Evolutionary conservation across 2,113 vertebrate genomes (phyloP), one percentile per base, ranked within the genome.

Genomic region (Lepus americanus): DNA sequence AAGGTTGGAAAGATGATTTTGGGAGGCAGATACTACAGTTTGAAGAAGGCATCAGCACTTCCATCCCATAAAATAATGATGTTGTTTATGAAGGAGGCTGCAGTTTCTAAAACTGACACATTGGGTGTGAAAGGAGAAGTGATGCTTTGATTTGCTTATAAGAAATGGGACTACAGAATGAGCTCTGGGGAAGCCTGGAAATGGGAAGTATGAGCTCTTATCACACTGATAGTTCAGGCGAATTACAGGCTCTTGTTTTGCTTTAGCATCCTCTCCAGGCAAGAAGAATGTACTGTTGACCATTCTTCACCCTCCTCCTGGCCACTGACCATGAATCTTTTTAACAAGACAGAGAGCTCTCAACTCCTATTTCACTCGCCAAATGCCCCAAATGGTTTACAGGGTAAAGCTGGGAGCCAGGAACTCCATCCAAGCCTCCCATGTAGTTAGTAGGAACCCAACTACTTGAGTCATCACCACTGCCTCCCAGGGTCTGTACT

Each of bases 81-180:
- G 8, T 59, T 84, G 76, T 92, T 97, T 95, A 91, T 89, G 92
- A 89, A 96, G 73, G 64, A 89, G 67, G 93, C 29, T 5, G 0
- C 23, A 31, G 27, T 11, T 97, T 98, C 84, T 96, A 83, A 94
- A 95, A 88, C 93, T 76, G 73, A 51, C 36, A 23, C 17, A 16
- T 44, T 27, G 3, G n/a, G 0, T 74, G 14, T 49, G 36, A 90
- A 92, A 92, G 64, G 11, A 36, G 77, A 73, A 84, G 29, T n/a
- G 25, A 9, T 86, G 25, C 33, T 22, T 84, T 53, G 1, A 82
- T 92, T 84, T 51, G 17, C n/a, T 86, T 31, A n/a, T 31, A 93
- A 90, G 59, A 90, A 31, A 36, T 0, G 3, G n/a, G 74, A 39
- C 73, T 49, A 36, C 10, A 39, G 49, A 79, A 70, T 83, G 78